Conservation (phyloP, 1,140 invertebrate species). For the Diprion similis region DNA sequence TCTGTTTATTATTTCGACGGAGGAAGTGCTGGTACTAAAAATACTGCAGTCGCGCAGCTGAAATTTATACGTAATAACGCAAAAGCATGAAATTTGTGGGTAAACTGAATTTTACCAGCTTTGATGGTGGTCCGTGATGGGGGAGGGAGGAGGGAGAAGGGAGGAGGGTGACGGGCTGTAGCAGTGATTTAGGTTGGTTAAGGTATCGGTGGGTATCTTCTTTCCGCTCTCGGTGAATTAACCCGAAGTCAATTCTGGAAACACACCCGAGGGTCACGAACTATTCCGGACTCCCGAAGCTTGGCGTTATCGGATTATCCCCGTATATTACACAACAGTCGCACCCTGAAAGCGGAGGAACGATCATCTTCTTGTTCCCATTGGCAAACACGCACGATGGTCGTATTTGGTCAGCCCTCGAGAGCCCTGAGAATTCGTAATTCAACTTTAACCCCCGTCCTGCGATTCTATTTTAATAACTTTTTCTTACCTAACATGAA, state of each 20-base stretch:
- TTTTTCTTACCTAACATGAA: too few species aligned
- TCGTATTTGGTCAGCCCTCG: too few species aligned
- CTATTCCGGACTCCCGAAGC: not conserved
- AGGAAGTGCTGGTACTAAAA: not conserved
- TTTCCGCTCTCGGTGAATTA: not conserved
- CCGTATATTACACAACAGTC: not conserved
- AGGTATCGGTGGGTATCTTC: not conserved
- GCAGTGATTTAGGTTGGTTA: not conserved
- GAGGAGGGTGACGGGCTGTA: not conserved
- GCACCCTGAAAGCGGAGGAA: not conserved
- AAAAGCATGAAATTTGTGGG: not conserved
- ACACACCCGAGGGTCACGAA: slow-evolving; percentile 1
- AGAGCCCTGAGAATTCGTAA: too few species aligned
- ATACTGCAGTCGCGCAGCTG: not conserved
- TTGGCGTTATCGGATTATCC: slow-evolving; percentile 1
- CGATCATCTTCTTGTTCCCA: not conserved
- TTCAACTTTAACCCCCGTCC: too few species aligned
- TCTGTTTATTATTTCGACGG: too few species aligned
- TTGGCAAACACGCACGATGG: not conserved
- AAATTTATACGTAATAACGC: not conserved
- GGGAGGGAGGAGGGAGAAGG: not conserved
- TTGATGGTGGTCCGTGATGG: not conserved
- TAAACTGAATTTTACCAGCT: not conserved
- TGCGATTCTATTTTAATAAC: too few species aligned
- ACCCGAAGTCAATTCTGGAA: not conserved